Percentiles rank a stretch among this genome's conserved stretches.
Conservation (phyloP, 1,140 invertebrate genomes). For the Conus ventricosus region DNA sequence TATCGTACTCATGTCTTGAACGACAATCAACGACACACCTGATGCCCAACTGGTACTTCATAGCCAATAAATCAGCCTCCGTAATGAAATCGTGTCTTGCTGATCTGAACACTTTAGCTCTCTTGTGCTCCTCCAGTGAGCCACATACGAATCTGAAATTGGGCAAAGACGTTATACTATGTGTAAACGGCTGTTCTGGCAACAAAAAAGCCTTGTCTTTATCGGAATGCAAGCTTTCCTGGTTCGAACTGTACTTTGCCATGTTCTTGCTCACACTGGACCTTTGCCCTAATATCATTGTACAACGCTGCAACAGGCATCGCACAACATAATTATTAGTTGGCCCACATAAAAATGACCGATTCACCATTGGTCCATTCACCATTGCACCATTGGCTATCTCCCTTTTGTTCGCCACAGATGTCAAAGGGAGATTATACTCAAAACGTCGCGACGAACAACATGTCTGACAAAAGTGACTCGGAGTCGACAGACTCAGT, state of each 20-base stretch:
- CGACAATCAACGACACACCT: constrained; percentile 62
- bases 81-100: constrained; percentile 62
- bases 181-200: background rate
- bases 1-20: constrained; percentile 54
- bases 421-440: constrained; percentile 23
- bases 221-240: background rate
- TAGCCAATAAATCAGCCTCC: constrained; percentile 42
- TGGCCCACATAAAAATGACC: background rate
- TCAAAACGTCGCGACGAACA: background rate
- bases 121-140: background rate
- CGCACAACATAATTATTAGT: too few species aligned
- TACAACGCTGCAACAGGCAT: background rate
- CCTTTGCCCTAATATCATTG: background rate
- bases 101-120: constrained; percentile 55
- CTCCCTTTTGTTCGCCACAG: background rate
- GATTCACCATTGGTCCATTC: background rate
- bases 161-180: constrained; percentile 7
- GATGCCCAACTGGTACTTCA: constrained; percentile 55
- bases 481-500: constrained; percentile 44
- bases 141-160: constrained; percentile 48
- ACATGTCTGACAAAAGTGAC: constrained; percentile 47
- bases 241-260: background rate
- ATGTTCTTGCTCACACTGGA: background rate
- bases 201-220: background rate
- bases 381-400: too few species aligned